These are phyloP conservation scores for Myiothlypis chrysogaster DNA, from an alignment of 2,797 vertebrate species.

Conservation along the genomic window DNA sequence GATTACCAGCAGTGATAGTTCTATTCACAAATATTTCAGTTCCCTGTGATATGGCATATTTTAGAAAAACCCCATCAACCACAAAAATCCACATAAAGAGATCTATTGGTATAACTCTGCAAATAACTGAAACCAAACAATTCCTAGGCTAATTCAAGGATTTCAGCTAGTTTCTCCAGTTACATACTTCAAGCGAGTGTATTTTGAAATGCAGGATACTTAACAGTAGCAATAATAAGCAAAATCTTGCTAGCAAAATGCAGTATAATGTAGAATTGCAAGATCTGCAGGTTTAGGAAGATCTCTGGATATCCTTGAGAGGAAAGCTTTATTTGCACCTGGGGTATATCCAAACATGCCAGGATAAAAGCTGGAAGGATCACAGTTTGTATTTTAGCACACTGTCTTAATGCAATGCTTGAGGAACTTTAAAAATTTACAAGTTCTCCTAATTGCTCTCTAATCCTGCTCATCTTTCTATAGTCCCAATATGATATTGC, in stretches of 20 bases:
- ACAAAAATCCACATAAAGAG: neutral
- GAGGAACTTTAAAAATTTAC: neutral
- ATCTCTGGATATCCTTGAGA: neutral
- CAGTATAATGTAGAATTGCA: neutral
- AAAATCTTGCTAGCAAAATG: neutral
- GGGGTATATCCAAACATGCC: neutral
- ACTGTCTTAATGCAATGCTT: neutral
- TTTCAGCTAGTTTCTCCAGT: neutral
- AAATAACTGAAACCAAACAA: neutral
- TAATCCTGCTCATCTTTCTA: neutral
- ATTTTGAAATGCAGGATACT: neutral
- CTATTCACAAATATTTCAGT: neutral
- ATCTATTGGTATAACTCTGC: neutral
- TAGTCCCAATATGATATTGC: neutral
- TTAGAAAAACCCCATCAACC: neutral
- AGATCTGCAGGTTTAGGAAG: neutral
- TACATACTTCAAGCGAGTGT: neutral
- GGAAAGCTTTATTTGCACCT: neutral
- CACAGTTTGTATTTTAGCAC: neutral
- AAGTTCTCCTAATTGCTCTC: neutral
- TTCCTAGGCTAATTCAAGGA: neutral
- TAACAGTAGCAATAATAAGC: neutral
- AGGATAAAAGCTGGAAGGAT: neutral
- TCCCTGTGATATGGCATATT: neutral
- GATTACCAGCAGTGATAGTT: neutral